Evolutionary conservation across 2,888 invertebrate species (phyloP), one percentile per base, ranked within the genome.

Genomic region (Autographa gamma): DNA sequence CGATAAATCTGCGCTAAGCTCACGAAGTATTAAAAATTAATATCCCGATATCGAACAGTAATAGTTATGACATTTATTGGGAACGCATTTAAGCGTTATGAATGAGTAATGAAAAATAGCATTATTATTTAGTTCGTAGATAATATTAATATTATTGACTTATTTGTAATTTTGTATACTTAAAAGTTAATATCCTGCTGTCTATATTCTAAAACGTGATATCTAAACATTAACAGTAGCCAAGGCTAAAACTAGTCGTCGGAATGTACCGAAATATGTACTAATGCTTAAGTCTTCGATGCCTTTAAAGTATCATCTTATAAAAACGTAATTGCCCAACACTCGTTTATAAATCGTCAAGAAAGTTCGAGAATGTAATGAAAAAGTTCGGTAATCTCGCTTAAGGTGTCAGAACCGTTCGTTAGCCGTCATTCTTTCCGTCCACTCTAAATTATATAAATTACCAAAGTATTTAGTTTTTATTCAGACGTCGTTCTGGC

Each of bases 331-430:
- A 90, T 87, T 86, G 85, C 79, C 56, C 67, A 76, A 76, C 82
- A 84, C 79, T 84, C 85, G 76, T 85, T 88, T 86, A 79, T 80
- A 81, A 80, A 83, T 85, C 85, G 86, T 82, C 79, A 73, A 74
- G 72, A 83, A 78, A 84, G 75, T 82, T 77, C 62, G 72, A 81
- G 86, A 90, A 90, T 87, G 87, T 81, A 68, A 77, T 74, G 76
- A 89, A 91, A 89, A 91, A 89, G 84, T 84, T 87, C 64, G 73
- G 83, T 84, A 84, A 88, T 88, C 82, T 84, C 82, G 75, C 84
- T 80, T 66, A 77, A 90, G 90, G 92, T 91, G 91, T 90, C 86
- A 89, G 83, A 88, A 85, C 81, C 77, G 86, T 90, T 91, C 88
- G 89, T 91, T 91, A 91, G 83, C 79, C 85, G 79, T 88, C 88